Percentiles rank a stretch among this genome's conserved stretches.
phyloP scores from a whole-genome alignment of 2,888 invertebrate species.

The Lamproptera curius region DNA sequence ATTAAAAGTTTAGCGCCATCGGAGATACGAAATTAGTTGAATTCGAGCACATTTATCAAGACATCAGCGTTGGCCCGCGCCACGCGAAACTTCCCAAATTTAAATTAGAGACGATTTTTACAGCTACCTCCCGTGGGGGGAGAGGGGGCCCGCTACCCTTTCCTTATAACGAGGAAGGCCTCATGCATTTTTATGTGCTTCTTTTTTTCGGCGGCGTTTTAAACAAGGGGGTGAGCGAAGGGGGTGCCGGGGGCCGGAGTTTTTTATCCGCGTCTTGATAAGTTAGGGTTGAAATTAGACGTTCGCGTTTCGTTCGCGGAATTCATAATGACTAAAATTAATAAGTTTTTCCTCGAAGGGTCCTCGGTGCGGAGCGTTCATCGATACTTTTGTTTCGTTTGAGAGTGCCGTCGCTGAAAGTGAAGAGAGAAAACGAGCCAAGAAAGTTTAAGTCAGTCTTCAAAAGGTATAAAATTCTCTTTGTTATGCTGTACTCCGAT shows the following conservation, averaged over 20 bases:
- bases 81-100: conserved; percentile 77
- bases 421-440: not conserved
- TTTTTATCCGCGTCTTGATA: conserved; percentile 80
- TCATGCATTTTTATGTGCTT: conserved; percentile 80
- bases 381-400: conserved; percentile 34
- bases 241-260: conserved; percentile 72
- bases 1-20: conserved; percentile 73
- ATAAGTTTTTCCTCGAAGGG: conserved; percentile 76
- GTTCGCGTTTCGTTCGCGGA: conserved; percentile 78
- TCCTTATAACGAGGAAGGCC: conserved; percentile 80
- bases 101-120: conserved; percentile 79
- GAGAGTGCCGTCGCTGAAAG: not conserved
- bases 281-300: conserved; percentile 80
- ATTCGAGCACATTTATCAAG: conserved; percentile 76
- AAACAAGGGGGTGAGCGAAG: conserved; percentile 77
- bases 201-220: conserved; percentile 79
- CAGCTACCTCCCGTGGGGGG: conserved; percentile 70
- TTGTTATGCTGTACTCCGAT: no score
- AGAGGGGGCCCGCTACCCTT: conserved; percentile 73
- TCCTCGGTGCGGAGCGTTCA: conserved; percentile 49
- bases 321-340: conserved; percentile 79
- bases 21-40: conserved; percentile 74
- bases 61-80: conserved; percentile 73
- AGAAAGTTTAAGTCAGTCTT: no score
- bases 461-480: no score